Base-by-base conservation (phyloP, 1,140 invertebrate species). In the Zaprionus africanus region DNA sequence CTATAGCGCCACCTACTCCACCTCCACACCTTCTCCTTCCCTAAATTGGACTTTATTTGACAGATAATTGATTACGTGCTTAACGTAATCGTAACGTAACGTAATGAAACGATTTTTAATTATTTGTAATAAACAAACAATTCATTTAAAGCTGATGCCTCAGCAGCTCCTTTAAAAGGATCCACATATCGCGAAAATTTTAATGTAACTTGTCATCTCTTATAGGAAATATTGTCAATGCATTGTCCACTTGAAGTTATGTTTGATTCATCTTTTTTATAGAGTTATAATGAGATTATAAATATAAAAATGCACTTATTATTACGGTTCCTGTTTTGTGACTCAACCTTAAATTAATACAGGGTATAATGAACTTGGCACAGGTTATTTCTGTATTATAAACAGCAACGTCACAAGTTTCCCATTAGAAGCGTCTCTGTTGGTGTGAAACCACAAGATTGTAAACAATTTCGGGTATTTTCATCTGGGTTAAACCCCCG, bases 51-150 rank as follows among this genome's bases (percentile, higher is more conserved):
- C 54, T 71, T 76, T 76, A 63, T 70, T 76, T 67, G 62, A 60
- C 67, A 72, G 58, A 71, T 66, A 72, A 78, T 85, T 85, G 71
- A 85, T 85, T 71, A 77, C 58, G 60, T 41, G 41, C 61, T 70
- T 58, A 59, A 71, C 61, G 38, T n/a, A n/a, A n/a, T n/a, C n/a
- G n/a, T n/a, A n/a, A n/a, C n/a, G n/a, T n/a, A n/a, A n/a, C n/a
- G n/a, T n/a, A n/a, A n/a, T n/a, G n/a, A n/a, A n/a, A n/a, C 61
- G 61, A 51, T 69, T 68, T 71, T 61, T 65, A 73, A 70, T 74
- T 62, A 70, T 24, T 22, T 53, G 19, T 53, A 53, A 22, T 43
- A 43, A 43, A 17, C 17, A 49, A 46, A 46, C 43, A 46, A 46
- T 49, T 49, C 17, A 19, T 19, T 7, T 49, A 19, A 17, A 51